Percentiles rank a stretch among this genome's conserved stretches.
These are phyloP conservation scores for Rhimphoctona megacephalus DNA, from an alignment of 2,888 invertebrate species.

Conservation along the genomic window DNA sequence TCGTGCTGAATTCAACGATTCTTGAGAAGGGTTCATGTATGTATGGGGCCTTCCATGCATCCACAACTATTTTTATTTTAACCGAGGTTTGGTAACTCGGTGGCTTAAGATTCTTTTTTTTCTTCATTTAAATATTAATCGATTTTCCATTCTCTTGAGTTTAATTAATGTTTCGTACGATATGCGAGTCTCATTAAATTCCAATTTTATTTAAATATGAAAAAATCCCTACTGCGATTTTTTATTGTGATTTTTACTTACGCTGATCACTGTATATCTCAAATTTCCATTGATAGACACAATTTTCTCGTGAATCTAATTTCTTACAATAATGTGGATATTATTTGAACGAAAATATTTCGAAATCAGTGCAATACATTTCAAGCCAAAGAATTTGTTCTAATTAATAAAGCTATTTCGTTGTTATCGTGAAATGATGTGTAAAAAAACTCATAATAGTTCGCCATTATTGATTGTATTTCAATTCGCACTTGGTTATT, in stretches of 20 bases:
- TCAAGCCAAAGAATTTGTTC: not conserved
- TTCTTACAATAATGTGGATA: not conserved
- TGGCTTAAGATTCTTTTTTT: not conserved
- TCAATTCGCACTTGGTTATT: not conserved
- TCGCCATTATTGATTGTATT: not conserved
- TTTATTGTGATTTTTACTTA: not conserved
- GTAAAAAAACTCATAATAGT: not conserved
- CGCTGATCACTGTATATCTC: not conserved
- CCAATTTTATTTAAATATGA: not conserved
- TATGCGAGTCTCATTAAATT: not conserved
- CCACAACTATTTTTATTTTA: not conserved
- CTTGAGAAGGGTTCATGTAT: constrained; percentile 33
- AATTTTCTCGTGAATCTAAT: not conserved
- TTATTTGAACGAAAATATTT: not conserved
- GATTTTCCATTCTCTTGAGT: not conserved
- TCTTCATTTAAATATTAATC: not conserved
- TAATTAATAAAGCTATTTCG: not conserved
- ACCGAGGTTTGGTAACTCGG: not conserved
- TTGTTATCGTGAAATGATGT: not conserved
- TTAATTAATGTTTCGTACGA: not conserved
- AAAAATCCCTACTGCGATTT: not conserved
- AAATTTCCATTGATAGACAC: not conserved
- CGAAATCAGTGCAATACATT: not conserved
- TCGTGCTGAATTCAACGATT: constrained; percentile 49
- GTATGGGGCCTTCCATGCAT: not conserved